These are phyloP conservation scores for Pipra filicauda DNA, from an alignment of 2,113 vertebrate genomes.

Conservation along the genomic window DNA sequence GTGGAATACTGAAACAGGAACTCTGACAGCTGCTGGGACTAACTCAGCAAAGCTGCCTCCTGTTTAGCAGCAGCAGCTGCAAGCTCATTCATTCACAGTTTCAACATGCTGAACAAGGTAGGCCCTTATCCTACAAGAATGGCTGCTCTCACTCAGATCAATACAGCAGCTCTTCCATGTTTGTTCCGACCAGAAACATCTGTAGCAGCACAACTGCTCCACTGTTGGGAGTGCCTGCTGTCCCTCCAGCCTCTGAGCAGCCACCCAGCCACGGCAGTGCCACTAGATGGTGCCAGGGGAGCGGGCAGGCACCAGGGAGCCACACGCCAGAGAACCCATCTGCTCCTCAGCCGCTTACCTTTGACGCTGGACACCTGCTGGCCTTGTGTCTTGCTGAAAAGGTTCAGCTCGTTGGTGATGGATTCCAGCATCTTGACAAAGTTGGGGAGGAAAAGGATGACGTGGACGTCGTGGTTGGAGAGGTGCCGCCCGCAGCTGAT, in stretches of 20 bases:
- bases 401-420: constrained; percentile 91
- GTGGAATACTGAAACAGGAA: not conserved
- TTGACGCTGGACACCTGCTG: constrained; percentile 93
- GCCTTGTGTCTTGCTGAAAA: constrained; percentile 90
- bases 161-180: not conserved
- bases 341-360: constrained; percentile 74
- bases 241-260: not conserved
- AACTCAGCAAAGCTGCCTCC: not conserved
- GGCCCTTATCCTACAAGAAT: not conserved
- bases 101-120: not conserved
- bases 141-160: not conserved
- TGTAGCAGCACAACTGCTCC: not conserved
- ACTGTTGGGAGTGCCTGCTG: not conserved
- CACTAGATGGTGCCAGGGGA: constrained; percentile 56
- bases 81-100: not conserved
- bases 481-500: constrained; percentile 96
- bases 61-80: not conserved
- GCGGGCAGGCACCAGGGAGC: not conserved
- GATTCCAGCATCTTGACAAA: constrained; percentile 97
- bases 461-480: constrained; percentile 95
- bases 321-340: accelerated
- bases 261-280: not conserved
- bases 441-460: constrained; percentile 94
- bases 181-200: not conserved
- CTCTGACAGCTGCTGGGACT: not conserved